Base-by-base conservation (phyloP, 1,140 invertebrate genomes). In the Leptopilina boulardi region DNA sequence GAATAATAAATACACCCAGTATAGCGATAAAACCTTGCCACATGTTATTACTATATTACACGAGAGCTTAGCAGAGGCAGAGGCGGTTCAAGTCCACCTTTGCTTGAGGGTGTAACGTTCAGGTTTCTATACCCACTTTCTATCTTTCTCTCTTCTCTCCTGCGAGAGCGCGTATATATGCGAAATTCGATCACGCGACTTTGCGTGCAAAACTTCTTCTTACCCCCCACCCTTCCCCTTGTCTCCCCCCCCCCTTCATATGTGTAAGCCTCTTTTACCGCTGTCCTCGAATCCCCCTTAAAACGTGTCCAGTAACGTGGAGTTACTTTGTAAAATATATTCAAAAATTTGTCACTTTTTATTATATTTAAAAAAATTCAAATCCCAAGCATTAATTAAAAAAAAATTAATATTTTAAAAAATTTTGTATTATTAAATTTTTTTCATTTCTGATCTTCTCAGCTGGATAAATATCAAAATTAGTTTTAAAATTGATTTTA, bases 21-120 rank as follows among this genome's bases (percentile, higher is more conserved):
- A 23, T 70, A 41, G 78, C 77, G 84, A 87, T 87, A 88, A 88
- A 85, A 79, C 80, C 70, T 79, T 73, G 74, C 81, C 73, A 77
- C 80, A 84, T 79, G 84, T 87, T 87, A 87, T 88, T 88, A 84
- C 84, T 84, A 84, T 83, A 82, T 86, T 85, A 86, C 84, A 82
- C 82, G 78, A 75, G 77, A 59, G 72, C 66, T n/a, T 23, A 15
- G 66, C 72, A 19, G 41, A 18, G 19, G 19, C 51, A 38, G 11
- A 23, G 51, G 73, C 73, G 59, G 26, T 66, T n/a, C 59, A 66
- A 34, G 59, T 66, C 59, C 59, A 66, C 59, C 26, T 42, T n/a
- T 23, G 76, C 18, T 18, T 18, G 26, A 41, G 44, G 70, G 38
- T 38, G 44, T 8, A 26, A 21, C 59, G 15, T 66, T 30, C 56